Conservation (phyloP, 2,888 invertebrate species). For the Cataglyphis rosenhaueri region DNA sequence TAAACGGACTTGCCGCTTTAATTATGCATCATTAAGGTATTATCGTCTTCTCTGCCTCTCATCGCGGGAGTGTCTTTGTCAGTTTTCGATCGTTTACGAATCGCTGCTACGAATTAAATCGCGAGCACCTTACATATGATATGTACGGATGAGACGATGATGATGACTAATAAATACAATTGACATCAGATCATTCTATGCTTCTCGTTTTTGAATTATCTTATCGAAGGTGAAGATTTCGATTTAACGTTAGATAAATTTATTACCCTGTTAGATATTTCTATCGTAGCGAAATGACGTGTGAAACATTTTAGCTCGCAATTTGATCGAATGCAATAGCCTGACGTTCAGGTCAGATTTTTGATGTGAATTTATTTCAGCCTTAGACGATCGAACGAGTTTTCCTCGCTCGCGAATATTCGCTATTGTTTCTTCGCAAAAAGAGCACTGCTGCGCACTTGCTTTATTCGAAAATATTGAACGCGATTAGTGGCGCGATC, state of each 20-base stretch:
- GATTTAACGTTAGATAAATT: background rate
- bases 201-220: background rate
- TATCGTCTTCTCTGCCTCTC: background rate
- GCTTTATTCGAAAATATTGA: slow-evolving; percentile 17
- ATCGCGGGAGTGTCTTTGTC: background rate
- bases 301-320: slow-evolving; percentile 15
- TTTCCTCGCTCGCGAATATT: background rate
- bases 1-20: slow-evolving; percentile 27
- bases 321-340: background rate
- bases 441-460: background rate
- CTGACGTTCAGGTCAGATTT: slow-evolving; percentile 21
- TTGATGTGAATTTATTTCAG: slow-evolving; percentile 4
- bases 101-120: too few species aligned
- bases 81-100: background rate
- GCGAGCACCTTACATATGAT: too few species aligned
- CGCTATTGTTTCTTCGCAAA: slow-evolving; percentile 26
- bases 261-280: background rate
- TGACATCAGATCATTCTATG: background rate
- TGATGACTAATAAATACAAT: background rate
- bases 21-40: slow-evolving; percentile 47
- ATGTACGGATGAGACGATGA: background rate
- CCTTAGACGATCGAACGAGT: slow-evolving; percentile 18
- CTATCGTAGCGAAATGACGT: background rate
- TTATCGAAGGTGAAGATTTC: background rate
- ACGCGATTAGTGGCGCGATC: background rate